Base-by-base conservation (phyloP, 2,888 invertebrate species). In the Lordiphosa fenestrarum region DNA sequence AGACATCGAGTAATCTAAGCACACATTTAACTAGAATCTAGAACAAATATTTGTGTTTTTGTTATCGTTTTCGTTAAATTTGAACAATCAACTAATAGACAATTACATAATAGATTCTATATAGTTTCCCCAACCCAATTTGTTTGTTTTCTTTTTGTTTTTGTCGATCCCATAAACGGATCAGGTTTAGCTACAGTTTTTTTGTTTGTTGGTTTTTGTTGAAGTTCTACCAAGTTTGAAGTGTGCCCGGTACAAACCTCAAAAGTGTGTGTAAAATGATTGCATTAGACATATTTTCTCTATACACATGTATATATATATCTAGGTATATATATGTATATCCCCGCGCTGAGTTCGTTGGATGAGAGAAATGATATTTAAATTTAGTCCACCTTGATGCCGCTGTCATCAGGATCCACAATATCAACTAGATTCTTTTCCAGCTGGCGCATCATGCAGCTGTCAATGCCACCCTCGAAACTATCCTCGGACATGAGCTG, bases 371-470 rank as follows among this genome's bases (percentile, higher is more conserved):
- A 44, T 33, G 9, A 5, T 49, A 10, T 30, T 39, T 39, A 1
- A 15, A 13, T 68, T 68, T 71, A 87, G 46, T 88, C 86, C 66
- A 85, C 66, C 61, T 87, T 87, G 44, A 88, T 84, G 66, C 86
- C 86, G 57, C 86, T 84, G 48, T 88, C 88, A 64, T 88, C 88
- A 25, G 83, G 76, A 66, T 82, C 88, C 42, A 88, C 88, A 53
- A 87, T 86, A 53, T 88, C 85, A 21, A 93, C 93, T 48, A 94
- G 72, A 82, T 94, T 93, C 67, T 92, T 92, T 76, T 94, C 92
- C 90, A 93, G 91, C 67, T 87, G 86, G 65, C 92, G 91, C 71
- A 92, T 89, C 91, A 93, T 93, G 74, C 93, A 93, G 72, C 93
- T 93, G 38, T 93, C 93, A 63, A 94, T 93, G 63, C 81, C 86